Conservation (phyloP, 2,113 vertebrate species). For the Potamarius usumacintae region DNA sequence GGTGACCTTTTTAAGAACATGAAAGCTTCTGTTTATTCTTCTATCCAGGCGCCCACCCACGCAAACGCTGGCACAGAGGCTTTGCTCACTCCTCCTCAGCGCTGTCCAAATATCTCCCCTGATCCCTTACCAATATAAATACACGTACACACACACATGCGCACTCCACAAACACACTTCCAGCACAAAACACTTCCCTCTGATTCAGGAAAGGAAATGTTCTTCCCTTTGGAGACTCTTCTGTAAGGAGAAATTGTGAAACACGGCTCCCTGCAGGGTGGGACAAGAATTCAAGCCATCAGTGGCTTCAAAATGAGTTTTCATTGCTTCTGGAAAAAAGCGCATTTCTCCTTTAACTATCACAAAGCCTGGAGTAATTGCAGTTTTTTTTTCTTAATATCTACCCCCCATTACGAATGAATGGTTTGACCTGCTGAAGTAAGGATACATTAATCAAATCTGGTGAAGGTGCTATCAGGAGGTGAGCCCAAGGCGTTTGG, state of each 20-base stretch:
- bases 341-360: slow-evolving; percentile 12
- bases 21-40: slow-evolving; percentile 48
- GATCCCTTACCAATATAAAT: slow-evolving; percentile 16
- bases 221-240: not conserved
- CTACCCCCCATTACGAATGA: slow-evolving; percentile 54
- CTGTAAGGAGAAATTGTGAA: not conserved
- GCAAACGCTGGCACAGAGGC: slow-evolving; percentile 18
- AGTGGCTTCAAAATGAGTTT: not conserved
- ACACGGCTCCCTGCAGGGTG: not conserved
- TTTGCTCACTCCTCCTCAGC: slow-evolving; percentile 25
- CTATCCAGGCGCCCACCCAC: slow-evolving; percentile 32
- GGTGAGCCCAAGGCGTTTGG: slow-evolving; percentile 69
- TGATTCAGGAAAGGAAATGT: not conserved
- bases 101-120: slow-evolving; percentile 34
- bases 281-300: not conserved
- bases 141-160: not conserved
- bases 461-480: slow-evolving; percentile 69
- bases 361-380: slow-evolving; percentile 41
- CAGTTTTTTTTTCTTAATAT: slow-evolving; percentile 37
- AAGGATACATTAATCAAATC: slow-evolving; percentile 80
- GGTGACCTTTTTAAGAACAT: slow-evolving; percentile 51
- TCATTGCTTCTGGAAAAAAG: not conserved
- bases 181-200: slow-evolving; percentile 6
- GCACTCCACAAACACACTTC: slow-evolving; percentile 16
- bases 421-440: slow-evolving; percentile 72